phyloP scores from a whole-genome alignment of 2,797 vertebrate genomes.

The Catostomus latipinnis region DNA sequence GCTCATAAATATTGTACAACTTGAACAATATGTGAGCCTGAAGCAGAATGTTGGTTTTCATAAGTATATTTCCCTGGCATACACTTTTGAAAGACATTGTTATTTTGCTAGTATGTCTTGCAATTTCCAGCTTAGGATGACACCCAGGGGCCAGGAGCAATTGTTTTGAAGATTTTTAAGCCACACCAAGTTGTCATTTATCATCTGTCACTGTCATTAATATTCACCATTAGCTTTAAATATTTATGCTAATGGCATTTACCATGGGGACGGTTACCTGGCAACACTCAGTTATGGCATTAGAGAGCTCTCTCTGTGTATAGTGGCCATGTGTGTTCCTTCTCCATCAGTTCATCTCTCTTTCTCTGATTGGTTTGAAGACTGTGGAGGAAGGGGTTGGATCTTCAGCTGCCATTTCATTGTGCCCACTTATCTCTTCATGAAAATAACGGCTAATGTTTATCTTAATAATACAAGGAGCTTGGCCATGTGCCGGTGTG shows the following conservation, averaged over 20 bases:
- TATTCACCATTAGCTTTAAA: constrained; percentile 74
- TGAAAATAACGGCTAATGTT: not conserved
- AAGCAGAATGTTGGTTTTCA: not conserved
- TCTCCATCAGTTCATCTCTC: constrained; percentile 19
- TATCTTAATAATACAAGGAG: no score
- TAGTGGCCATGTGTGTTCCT: constrained; percentile 34
- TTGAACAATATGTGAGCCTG: not conserved
- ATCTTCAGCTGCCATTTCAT: constrained; percentile 18
- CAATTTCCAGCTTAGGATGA: not conserved
- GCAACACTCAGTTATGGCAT: constrained; percentile 37
- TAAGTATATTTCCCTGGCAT: not conserved
- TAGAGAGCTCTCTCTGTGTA: constrained; percentile 28
- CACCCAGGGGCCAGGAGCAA: not conserved
- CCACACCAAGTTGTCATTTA: constrained; percentile 61
- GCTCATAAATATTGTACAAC: not conserved
- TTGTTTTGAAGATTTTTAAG: constrained; percentile 1
- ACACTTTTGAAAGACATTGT: not conserved
- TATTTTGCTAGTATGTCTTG: not conserved
- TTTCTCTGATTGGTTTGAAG: not conserved
- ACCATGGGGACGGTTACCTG: constrained; percentile 61
- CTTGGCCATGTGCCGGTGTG: no score
- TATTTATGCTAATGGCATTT: constrained; percentile 75
- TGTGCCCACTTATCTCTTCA: constrained; percentile 6
- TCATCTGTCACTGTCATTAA: constrained; percentile 66
- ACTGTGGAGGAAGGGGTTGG: not conserved